Evolutionary conservation across 2,888 invertebrate genomes (phyloP).

Genomic region (Morpho deidamia): DNA sequence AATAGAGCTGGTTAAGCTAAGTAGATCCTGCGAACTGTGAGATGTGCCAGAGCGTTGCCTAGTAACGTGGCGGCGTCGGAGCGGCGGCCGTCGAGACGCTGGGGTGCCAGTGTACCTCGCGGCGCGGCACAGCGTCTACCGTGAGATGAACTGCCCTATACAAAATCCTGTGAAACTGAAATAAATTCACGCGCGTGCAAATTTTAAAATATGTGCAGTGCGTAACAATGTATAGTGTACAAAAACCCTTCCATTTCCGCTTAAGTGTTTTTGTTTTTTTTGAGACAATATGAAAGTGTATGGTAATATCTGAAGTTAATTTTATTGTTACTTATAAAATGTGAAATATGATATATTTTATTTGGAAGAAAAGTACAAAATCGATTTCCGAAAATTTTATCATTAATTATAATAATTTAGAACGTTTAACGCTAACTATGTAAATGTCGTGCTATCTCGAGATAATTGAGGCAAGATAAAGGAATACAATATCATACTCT

Average conservation of each 20-base stretch:
- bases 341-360: not conserved
- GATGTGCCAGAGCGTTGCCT: conserved; percentile 45
- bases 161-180: conserved; percentile 7
- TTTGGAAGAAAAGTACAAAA: not conserved
- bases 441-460: conserved; percentile 2
- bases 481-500: conserved; percentile 23
- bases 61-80: conserved; percentile 61
- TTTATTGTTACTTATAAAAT: not conserved
- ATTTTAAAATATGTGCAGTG: not conserved
- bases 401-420: not conserved
- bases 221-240: not conserved
- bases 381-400: not conserved
- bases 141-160: conserved; percentile 11
- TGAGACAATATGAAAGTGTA: not conserved
- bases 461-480: conserved; percentile 30
- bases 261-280: not conserved
- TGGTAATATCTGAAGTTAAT: not conserved
- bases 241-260: no score
- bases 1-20: not conserved
- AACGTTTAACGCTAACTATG: not conserved
- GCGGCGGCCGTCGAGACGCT: conserved; percentile 64
- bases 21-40: conserved; percentile 9
- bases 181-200: conserved; percentile 1
- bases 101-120: conserved; percentile 57
- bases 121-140: conserved; percentile 37